Evolutionary conservation across 2,888 invertebrate genomes (phyloP), one percentile per base, ranked within the genome.

Genomic region (Petrolisthes manimaculis): DNA sequence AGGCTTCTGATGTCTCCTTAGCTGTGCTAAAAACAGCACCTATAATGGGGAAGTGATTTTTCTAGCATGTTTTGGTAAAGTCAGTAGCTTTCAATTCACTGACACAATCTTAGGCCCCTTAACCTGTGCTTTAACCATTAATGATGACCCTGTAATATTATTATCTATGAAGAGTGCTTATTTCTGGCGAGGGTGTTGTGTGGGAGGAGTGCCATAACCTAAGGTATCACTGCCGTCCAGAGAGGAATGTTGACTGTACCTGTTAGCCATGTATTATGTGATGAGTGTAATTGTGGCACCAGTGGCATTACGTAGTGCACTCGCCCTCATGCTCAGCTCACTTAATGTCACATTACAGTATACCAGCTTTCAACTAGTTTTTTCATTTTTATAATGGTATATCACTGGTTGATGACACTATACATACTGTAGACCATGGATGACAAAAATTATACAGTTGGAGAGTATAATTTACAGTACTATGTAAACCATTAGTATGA

Each of bases 241-340:
- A 71, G 55, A 84, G 88, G 88, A 88, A 84, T 88, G 83, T 56
- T 83, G 83, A 88, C 53, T 71, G 12, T 83, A 79, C 83, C 88
- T 80, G 24, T 55, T 21, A 80, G 21, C 69, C 75, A 78, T 81
- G 78, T 87, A 78, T 88, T 80, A 84, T 88, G 18, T 88, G 37
- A 37, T 37, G 80, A 67, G 80, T 88, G 88, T 88, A 86, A 3
- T 53, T 53, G 14, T 53, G 54, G 74, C 79, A 77, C 67, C 83
- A 87, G 67, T 88, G 88, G 80, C 71, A 53, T 84, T 80, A 74
- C 82, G 83, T 55, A 61, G 61, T 61, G 61, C 61, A 61, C 9
- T 61, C 18, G 3, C 18, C 12, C 61, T 61, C 61, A 12, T 3
- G 61, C 61, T 12, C 61, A 61, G 1, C 9, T 61, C 24, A 74